Evolutionary conservation across 2,888 invertebrate genomes (phyloP).

Genomic region (Laothoe populi): DNA sequence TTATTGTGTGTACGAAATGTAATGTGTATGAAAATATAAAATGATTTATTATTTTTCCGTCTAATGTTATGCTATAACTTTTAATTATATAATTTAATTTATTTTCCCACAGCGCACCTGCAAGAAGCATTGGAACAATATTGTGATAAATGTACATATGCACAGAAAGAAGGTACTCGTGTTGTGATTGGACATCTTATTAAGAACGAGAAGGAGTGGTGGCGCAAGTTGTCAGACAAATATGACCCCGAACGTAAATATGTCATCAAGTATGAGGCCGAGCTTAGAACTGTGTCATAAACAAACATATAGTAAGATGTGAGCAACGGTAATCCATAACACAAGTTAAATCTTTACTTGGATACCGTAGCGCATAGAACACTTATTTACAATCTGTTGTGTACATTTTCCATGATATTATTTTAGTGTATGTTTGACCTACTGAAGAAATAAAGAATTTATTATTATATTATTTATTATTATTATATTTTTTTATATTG

Average conservation of each 20-base stretch:
- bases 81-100: background rate
- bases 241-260: conserved; percentile 56
- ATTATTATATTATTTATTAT: no score
- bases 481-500: no score
- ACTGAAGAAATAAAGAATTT: no score
- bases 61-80: no score
- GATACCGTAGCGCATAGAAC: no score
- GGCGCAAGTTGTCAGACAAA: conserved; percentile 55
- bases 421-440: no score
- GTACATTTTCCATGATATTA: no score
- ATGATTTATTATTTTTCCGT: no score
- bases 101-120: conserved; percentile 57
- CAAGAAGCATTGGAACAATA: conserved; percentile 65
- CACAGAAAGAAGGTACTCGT: conserved; percentile 54
- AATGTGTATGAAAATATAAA: no score
- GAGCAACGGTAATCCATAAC: background rate
- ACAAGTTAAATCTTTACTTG: no score
- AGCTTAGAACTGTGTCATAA: conserved; percentile 39
- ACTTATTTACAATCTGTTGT: no score
- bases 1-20: no score
- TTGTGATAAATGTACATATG: conserved; percentile 65
- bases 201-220: conserved; percentile 59
- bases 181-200: conserved; percentile 64
- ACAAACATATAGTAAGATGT: background rate
- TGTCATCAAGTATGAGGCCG: conserved; percentile 53